phyloP scores from a whole-genome alignment of 2,797 vertebrate species.

The Danio kyathit region DNA sequence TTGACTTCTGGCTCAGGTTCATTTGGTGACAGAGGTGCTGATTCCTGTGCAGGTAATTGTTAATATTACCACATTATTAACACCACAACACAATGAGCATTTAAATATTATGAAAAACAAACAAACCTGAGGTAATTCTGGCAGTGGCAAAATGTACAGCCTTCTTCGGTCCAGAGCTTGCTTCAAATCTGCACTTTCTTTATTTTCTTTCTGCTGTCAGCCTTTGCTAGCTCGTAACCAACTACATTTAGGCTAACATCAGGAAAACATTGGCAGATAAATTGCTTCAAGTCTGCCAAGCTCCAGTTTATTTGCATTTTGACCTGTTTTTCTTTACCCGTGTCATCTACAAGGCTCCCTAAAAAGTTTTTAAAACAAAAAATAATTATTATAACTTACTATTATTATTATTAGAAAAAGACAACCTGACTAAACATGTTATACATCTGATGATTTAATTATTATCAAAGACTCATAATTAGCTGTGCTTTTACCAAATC shows the following conservation, averaged over 20 bases:
- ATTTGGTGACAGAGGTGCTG: neutral
- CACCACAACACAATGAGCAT: neutral
- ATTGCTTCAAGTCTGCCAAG: conserved; percentile 4
- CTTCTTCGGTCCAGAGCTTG: neutral
- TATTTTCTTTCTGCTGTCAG: neutral
- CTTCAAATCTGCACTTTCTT: neutral
- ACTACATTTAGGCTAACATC: neutral
- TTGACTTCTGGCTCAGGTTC: neutral
- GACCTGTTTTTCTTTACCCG: neutral
- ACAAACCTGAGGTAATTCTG: conserved; percentile 1
- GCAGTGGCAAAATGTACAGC: conserved; percentile 4
- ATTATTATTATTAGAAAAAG: neutral
- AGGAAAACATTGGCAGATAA: neutral
- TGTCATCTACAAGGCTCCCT: neutral
- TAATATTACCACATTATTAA: no score
- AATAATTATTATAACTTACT: no score
- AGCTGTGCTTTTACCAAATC: neutral
- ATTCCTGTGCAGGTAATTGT: neutral
- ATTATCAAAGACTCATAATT: neutral
- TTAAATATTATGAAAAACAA: neutral
- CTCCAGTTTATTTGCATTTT: neutral
- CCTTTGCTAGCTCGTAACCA: neutral
- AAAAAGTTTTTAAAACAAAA: neutral
- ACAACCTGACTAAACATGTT: neutral
- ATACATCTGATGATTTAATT: neutral